Conservation (phyloP, 2,888 invertebrate species). For the Stratiomys singularior region DNA sequence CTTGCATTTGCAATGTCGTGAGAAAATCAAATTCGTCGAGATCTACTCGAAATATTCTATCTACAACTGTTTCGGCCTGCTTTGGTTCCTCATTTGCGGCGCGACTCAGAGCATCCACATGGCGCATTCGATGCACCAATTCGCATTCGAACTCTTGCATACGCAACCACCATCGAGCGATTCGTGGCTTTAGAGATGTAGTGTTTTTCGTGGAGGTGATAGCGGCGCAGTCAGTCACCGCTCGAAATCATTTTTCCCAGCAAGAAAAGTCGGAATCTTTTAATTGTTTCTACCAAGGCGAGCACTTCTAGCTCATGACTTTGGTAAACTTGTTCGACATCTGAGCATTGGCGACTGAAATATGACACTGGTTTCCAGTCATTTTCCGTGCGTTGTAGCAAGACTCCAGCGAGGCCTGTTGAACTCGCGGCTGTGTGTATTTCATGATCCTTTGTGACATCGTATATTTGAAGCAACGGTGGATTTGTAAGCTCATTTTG, state of each 20-base stretch:
- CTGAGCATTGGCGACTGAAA: constrained; percentile 57
- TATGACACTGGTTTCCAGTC: constrained; percentile 57
- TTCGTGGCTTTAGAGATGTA: constrained; percentile 55
- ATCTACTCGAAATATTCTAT: neutral
- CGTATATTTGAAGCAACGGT: constrained; percentile 55
- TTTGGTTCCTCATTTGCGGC: constrained; percentile 50
- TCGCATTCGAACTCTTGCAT: too few relatives aligned
- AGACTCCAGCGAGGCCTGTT: constrained; percentile 57
- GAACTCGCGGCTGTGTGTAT: constrained; percentile 60
- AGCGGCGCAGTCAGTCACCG: constrained; percentile 60
- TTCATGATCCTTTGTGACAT: constrained; percentile 54
- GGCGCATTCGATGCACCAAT: too few relatives aligned
- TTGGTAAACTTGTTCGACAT: constrained; percentile 58
- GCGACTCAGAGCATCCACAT: constrained; percentile 60
- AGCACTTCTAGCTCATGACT: constrained; percentile 62
- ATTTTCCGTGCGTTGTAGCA: constrained; percentile 55
- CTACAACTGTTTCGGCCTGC: constrained; percentile 25
- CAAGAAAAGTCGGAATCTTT: constrained; percentile 60
- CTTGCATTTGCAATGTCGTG: neutral
- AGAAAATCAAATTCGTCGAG: neutral
- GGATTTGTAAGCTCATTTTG: constrained; percentile 53
- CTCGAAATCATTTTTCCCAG: constrained; percentile 55
- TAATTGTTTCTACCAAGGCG: constrained; percentile 57
- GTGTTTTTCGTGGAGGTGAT: constrained; percentile 56
- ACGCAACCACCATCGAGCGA: constrained; percentile 56